These are phyloP conservation scores for Parnassius orleans DNA, from an alignment of 2,888 invertebrate species.

Conservation along the genomic window DNA sequence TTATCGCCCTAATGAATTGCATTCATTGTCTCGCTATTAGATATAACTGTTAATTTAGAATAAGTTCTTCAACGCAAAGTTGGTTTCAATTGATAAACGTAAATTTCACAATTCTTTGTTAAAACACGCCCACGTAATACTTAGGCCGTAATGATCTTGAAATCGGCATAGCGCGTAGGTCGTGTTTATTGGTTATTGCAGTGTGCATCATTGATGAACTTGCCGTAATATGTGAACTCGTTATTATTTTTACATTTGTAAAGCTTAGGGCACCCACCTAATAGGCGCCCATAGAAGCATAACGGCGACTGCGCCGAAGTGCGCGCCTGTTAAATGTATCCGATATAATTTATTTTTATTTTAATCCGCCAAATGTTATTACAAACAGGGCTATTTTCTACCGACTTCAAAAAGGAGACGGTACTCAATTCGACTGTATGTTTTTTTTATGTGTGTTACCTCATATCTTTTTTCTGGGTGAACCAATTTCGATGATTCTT, in stretches of 20 bases:
- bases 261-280: too few relatives aligned
- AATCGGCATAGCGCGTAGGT: conserved; percentile 73
- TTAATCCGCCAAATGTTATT: too few relatives aligned
- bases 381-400: too few relatives aligned
- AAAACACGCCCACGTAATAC: conserved; percentile 55
- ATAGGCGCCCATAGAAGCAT: too few relatives aligned
- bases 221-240: conserved; percentile 7
- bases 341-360: too few relatives aligned
- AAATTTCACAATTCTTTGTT: conserved; percentile 67
- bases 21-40: conserved; percentile 60
- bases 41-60: conserved; percentile 63
- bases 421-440: too few relatives aligned
- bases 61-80: conserved; percentile 50
- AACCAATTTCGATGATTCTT: too few relatives aligned
- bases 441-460: too few relatives aligned
- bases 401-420: too few relatives aligned
- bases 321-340: too few relatives aligned
- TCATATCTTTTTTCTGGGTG: too few relatives aligned
- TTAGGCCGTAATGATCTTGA: conserved; percentile 71
- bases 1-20: conserved; percentile 62
- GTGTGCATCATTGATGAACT: conserved; percentile 14
- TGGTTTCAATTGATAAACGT: conserved; percentile 47
- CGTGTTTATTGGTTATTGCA: conserved; percentile 60
- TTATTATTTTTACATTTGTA: background rate
- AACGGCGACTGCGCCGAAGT: too few relatives aligned